Conservation (phyloP, 1,140 invertebrate genomes). For the Diuraphis noxia region DNA sequence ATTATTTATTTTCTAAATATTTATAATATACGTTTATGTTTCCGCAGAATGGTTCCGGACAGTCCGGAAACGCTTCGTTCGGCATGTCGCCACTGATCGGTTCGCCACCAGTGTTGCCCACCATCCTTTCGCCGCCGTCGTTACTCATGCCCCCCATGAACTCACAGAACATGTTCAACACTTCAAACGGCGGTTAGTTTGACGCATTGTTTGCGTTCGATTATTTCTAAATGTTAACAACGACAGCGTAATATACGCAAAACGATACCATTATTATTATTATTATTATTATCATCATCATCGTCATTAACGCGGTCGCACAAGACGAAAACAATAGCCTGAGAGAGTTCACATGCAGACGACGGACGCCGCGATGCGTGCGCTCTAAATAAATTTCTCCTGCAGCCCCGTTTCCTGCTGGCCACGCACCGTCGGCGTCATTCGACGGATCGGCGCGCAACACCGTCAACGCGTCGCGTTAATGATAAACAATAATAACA, state of each 20-base stretch:
- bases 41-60: constrained; percentile 35
- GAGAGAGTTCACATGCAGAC: constrained; percentile 38
- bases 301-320: neutral
- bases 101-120: constrained; percentile 60
- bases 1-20: neutral
- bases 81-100: constrained; percentile 59
- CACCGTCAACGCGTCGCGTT: neutral
- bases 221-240: neutral
- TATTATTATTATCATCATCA: neutral
- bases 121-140: constrained; percentile 67
- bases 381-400: constrained; percentile 14
- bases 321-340: constrained; percentile 20
- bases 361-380: neutral
- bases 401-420: constrained; percentile 12
- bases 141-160: constrained; percentile 66
- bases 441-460: neutral
- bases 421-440: constrained; percentile 29
- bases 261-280: neutral
- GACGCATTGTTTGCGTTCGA: neutral
- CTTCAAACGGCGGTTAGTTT: constrained; percentile 26
- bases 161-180: constrained; percentile 42
- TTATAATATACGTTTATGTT: neutral
- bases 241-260: neutral
- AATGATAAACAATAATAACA: no score
- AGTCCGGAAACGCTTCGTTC: constrained; percentile 36